Base-by-base conservation (phyloP, 2,113 vertebrate species). In the Colossoma macropomum region DNA sequence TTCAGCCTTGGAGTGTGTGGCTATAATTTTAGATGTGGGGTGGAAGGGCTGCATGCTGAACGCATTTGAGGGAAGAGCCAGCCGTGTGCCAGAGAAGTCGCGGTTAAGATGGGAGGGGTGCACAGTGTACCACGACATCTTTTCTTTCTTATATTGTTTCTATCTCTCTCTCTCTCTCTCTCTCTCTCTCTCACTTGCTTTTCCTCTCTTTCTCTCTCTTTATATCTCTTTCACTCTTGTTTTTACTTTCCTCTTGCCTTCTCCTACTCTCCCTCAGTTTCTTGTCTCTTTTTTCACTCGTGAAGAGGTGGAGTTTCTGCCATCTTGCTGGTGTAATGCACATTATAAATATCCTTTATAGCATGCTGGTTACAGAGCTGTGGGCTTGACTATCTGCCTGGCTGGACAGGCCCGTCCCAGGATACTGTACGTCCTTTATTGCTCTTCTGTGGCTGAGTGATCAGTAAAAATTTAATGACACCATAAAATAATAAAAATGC, bases 401-500 rank as follows among this genome's bases (percentile, higher is more conserved):
- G 92, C 92, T 94, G 93, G 92, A 92, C 50, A 90, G 92, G 94
- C 92, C 93, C 93, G 93, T 95, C 94, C 94, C 94, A 89, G 93
- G 94, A 96, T 95, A 93, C 94, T 93, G 95, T 94, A 91, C 94
- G 90, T 95, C 92, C 97, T 98, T 96, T 97, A 96, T 96, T 95
- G 95, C 96, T 95, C 94, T 93, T 94, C 94, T 95, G 95, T 96
- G 95, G 96, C 96, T 93, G 95, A 97, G 96, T 97, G 96, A 98
- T 98, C 97, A 97, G 96, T 98, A 97, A 98, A 99, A 98, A 97
- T 97, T 98, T 99, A 97, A 99, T 97, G 97, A 97, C 94, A 97
- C 96, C 96, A 98, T 98, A 98, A 98, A 98, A 98, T 97, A 97
- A 97, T 97, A 97, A 98, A 99, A 98, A 96, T 96, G 96, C 94